phyloP scores from a whole-genome alignment of 2,888 invertebrate species.

The Rutpela maculata region DNA sequence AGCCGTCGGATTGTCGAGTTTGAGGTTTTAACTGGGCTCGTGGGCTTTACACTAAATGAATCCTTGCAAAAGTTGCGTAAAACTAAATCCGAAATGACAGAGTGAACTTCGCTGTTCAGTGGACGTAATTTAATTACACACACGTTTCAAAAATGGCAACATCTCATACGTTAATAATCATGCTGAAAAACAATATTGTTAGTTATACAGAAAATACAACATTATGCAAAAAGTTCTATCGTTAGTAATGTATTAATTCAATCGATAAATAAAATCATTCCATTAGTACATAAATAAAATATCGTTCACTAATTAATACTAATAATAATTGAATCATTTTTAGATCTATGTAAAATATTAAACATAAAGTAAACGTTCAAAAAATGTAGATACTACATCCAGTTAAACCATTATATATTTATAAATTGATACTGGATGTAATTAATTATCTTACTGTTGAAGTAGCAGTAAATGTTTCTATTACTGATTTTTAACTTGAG shows the following conservation, averaged over 20 bases:
- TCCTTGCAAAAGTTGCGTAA: conserved; percentile 5
- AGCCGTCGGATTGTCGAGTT: conserved; percentile 31
- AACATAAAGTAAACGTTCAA: too few relatives aligned
- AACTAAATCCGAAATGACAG: neutral
- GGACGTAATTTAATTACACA: neutral
- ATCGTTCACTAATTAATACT: too few relatives aligned
- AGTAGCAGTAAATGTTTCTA: too few relatives aligned
- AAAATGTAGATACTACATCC: too few relatives aligned
- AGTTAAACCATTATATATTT: too few relatives aligned
- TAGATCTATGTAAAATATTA: too few relatives aligned
- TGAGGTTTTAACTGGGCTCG: conserved; percentile 18
- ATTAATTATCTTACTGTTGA: too few relatives aligned
- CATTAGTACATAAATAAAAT: neutral
- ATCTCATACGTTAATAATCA: neutral
- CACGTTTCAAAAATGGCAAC: conserved; percentile 11
- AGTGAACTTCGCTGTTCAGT: neutral
- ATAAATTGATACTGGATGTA: too few relatives aligned
- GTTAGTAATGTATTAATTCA: conserved; percentile 11
- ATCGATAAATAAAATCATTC: neutral
- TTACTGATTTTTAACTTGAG: too few relatives aligned
- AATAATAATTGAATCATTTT: too few relatives aligned
- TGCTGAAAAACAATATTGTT: conserved; percentile 16
- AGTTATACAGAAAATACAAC: conserved; percentile 5
- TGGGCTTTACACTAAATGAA: conserved; percentile 13
- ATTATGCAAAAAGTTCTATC: neutral